Evolutionary conservation across 2,797 vertebrate genomes (phyloP).

Genomic region (Cryptoprocta ferox): DNA sequence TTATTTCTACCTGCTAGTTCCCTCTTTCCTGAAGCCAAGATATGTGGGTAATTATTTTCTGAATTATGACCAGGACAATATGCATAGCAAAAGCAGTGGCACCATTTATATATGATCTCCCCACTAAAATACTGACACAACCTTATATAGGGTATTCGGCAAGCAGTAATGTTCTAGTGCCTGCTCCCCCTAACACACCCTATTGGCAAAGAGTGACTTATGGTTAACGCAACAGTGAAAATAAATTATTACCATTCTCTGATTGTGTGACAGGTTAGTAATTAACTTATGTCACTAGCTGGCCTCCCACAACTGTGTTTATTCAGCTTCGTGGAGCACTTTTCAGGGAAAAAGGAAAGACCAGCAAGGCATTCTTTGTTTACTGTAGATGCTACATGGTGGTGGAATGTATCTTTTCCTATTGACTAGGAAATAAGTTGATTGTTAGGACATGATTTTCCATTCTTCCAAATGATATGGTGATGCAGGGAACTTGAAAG

Average conservation of each 20-base stretch:
- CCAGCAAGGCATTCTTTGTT: slow-evolving; percentile 44
- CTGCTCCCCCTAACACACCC: slow-evolving; percentile 47
- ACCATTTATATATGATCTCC: background rate
- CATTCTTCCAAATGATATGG: slow-evolving; percentile 76
- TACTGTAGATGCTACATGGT: slow-evolving; percentile 33
- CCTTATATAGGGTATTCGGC: background rate
- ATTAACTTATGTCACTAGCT: slow-evolving; percentile 83
- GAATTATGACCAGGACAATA: background rate
- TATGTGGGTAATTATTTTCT: background rate
- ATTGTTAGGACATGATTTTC: slow-evolving; percentile 79
- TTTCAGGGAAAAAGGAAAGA: slow-evolving; percentile 61
- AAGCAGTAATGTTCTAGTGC: slow-evolving; percentile 27
- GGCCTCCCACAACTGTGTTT: slow-evolving; percentile 76
- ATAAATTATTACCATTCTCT: slow-evolving; percentile 83
- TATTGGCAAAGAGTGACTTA: slow-evolving; percentile 69
- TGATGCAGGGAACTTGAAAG: slow-evolving; percentile 71
- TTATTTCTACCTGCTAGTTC: background rate
- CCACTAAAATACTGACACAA: background rate
- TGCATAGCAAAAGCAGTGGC: background rate
- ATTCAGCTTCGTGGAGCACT: slow-evolving; percentile 68
- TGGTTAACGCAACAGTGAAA: slow-evolving; percentile 78
- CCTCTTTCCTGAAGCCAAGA: background rate
- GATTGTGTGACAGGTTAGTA: slow-evolving; percentile 81
- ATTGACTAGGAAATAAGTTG: slow-evolving; percentile 70
- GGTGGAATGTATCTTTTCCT: slow-evolving; percentile 60